phyloP scores from a whole-genome alignment of 64 coral and sea anemone genomes.

The Stichodactyla helianthus region DNA sequence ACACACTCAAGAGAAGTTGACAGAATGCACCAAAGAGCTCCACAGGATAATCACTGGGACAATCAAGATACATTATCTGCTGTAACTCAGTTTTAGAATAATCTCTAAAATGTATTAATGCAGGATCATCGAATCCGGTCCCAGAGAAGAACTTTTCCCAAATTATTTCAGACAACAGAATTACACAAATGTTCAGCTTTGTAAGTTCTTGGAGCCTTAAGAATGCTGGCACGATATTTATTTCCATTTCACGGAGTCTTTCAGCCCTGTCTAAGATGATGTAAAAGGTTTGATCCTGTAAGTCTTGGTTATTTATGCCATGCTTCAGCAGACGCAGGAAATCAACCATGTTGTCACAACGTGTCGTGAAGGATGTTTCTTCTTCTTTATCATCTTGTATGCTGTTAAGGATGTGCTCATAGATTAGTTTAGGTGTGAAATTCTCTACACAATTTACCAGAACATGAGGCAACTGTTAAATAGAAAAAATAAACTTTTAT shows the following conservation, averaged over 20 bases:
- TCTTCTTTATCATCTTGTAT: constrained; percentile 40
- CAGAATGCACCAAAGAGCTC: constrained; percentile 85
- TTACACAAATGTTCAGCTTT: constrained; percentile 72
- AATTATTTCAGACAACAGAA: constrained; percentile 85
- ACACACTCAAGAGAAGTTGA: constrained; percentile 86
- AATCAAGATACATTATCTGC: constrained; percentile 80
- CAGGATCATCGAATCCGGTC: constrained; percentile 81
- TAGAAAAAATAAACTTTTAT: background rate
- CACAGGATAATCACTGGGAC: constrained; percentile 48
- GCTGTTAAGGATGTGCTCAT: constrained; percentile 67
- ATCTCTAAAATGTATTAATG: constrained; percentile 66
- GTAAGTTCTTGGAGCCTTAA: constrained; percentile 79
- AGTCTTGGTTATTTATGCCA: constrained; percentile 26
- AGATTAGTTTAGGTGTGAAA: constrained; percentile 87
- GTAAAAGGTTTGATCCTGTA: constrained; percentile 69
- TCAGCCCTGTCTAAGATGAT: constrained; percentile 94
- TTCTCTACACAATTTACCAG: constrained; percentile 84
- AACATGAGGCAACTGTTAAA: constrained; percentile 64
- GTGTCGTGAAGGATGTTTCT: constrained; percentile 22
- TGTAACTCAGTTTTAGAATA: constrained; percentile 81
- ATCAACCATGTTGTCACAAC: constrained; percentile 95
- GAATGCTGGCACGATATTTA: constrained; percentile 71
- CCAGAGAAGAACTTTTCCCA: constrained; percentile 93
- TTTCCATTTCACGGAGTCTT: constrained; percentile 83
- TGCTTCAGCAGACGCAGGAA: constrained; percentile 67